Evolutionary conservation across 2,797 vertebrate genomes (phyloP).

Genomic region (Thaleichthys pacificus): DNA sequence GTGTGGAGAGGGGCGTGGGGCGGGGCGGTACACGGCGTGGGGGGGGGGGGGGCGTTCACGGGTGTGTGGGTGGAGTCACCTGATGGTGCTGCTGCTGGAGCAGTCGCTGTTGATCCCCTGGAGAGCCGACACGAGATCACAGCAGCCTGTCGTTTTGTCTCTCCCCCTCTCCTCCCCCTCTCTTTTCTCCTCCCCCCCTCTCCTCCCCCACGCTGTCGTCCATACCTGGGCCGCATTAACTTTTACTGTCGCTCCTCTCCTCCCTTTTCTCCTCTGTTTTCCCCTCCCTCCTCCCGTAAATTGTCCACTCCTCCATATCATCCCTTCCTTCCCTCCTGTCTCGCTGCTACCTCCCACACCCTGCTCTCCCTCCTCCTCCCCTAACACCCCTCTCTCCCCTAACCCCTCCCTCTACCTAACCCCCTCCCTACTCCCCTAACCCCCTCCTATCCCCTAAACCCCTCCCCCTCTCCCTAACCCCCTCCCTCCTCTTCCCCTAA

Average conservation of each 20-base stretch:
- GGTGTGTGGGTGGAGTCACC: too few species aligned
- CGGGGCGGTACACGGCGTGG: too few species aligned
- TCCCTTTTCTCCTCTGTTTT: background rate
- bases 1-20: too few species aligned
- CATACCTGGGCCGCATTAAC: too few species aligned
- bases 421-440: background rate
- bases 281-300: too few species aligned
- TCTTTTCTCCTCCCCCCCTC: too few species aligned
- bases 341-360: too few species aligned
- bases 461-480: too few species aligned
- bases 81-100: conserved; percentile 29
- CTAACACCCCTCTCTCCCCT: background rate
- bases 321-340: too few species aligned
- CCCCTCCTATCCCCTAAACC: too few species aligned
- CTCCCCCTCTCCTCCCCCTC: background rate
- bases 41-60: too few species aligned
- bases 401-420: background rate
- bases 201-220: background rate
- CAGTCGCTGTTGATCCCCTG: background rate
- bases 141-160: conserved; percentile 17
- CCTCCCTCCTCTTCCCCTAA: conserved; percentile 38
- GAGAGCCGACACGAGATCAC: conserved; percentile 42
- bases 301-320: too few species aligned
- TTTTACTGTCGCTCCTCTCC: background rate
- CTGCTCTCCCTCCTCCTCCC: background rate